A percentile compares a stretch with the other conserved stretches of the same genome.
Conservation (phyloP, 2,113 vertebrate genomes). For the Eulemur macaco region DNA sequence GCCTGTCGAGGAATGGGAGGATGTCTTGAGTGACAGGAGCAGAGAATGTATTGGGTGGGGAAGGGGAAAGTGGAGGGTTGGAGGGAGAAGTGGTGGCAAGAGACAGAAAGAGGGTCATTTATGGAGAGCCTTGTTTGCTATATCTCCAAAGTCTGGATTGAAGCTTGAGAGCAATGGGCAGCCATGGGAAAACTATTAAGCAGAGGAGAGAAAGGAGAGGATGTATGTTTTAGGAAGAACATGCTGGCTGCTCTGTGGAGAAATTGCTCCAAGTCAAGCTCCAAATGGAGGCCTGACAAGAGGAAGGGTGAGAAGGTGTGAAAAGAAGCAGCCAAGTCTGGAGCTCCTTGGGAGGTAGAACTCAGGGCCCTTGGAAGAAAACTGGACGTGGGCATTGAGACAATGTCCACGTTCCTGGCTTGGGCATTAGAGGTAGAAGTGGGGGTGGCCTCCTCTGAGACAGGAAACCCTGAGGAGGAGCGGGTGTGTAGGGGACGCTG, state of each 20-base stretch:
- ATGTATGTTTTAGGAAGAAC: neutral
- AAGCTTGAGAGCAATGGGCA: neutral
- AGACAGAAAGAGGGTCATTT: neutral
- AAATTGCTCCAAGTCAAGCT: neutral
- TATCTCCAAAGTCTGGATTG: neutral
- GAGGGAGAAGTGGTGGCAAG: neutral
- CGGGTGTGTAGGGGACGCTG: neutral
- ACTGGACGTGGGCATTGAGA: neutral
- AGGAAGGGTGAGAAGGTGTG: neutral
- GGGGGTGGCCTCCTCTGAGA: neutral
- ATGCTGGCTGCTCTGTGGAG: neutral
- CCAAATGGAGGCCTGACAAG: neutral
- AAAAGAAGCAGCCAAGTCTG: neutral
- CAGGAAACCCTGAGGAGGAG: neutral
- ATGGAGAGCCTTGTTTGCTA: neutral
- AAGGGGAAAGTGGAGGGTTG: neutral
- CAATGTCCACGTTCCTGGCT: neutral
- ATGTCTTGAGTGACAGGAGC: neutral
- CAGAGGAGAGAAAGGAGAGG: neutral
- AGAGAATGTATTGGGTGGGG: neutral
- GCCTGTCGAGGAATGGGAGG: neutral
- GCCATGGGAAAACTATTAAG: neutral
- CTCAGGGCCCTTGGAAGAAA: neutral
- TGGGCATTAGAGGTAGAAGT: neutral
- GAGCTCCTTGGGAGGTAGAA: neutral